phyloP scores from a whole-genome alignment of 2,113 vertebrate genomes.

The Balaeniceps rex region DNA sequence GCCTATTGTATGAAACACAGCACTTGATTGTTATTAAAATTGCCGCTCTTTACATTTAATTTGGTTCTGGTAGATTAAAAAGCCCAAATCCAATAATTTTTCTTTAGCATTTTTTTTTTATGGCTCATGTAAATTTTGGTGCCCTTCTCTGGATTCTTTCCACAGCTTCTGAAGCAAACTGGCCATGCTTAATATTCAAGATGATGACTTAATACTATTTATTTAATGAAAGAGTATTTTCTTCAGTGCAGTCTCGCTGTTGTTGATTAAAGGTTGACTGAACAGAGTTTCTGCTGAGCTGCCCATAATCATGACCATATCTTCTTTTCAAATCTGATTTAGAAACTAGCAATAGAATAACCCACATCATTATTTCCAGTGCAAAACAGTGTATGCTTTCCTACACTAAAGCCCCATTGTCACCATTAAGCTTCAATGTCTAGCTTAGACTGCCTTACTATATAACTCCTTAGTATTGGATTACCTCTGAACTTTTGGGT shows the following conservation, averaged over 20 bases:
- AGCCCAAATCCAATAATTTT: not conserved
- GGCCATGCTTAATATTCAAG: not conserved
- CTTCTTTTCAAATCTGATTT: not conserved
- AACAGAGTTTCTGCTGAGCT: not conserved
- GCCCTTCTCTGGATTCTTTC: not conserved
- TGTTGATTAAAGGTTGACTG: not conserved
- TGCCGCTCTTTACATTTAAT: not conserved
- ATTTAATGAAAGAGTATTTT: not conserved
- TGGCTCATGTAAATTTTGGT: not conserved
- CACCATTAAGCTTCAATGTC: not conserved
- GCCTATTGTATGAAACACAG: not conserved
- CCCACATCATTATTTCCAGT: not conserved
- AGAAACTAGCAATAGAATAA: not conserved
- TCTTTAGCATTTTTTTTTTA: not conserved
- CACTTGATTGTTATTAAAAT: not conserved
- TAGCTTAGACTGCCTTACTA: not conserved
- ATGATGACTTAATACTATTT: not conserved
- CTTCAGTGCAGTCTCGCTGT: not conserved
- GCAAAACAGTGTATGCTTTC: not conserved
- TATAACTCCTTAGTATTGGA: not conserved
- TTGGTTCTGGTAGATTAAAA: not conserved
- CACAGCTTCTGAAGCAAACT: not conserved
- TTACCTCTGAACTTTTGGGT: not conserved
- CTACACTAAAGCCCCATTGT: not conserved
- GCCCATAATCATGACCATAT: not conserved